Percentiles rank a stretch among this genome's conserved stretches.
These are phyloP conservation scores for Sebastes cheni DNA, from an alignment of 2,797 vertebrate genomes.

Conservation along the genomic window DNA sequence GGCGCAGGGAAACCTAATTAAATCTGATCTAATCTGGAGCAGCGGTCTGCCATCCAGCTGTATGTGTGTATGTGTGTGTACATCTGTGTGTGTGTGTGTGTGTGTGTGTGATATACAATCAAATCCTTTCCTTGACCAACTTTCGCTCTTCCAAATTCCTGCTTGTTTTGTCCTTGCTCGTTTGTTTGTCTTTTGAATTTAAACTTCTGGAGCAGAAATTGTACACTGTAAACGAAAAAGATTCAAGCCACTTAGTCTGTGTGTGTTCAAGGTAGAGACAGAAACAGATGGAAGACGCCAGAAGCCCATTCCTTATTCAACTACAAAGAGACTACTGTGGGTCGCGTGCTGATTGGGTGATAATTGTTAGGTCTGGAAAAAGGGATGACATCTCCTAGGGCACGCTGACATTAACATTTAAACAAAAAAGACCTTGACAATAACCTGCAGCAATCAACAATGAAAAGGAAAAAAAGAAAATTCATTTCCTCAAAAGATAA, in stretches of 20 bases:
- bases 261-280: conserved; percentile 39
- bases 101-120: conserved; percentile 45
- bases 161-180: conserved; percentile 55
- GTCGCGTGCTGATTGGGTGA: conserved; percentile 67
- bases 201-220: conserved; percentile 40
- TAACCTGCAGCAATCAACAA: conserved; percentile 39
- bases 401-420: conserved; percentile 50
- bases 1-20: conserved; percentile 78
- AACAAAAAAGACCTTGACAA: conserved; percentile 34
- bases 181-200: conserved; percentile 50
- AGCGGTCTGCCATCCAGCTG: conserved; percentile 80
- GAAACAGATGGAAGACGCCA: conserved; percentile 50
- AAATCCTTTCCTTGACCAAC: conserved; percentile 38
- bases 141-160: conserved; percentile 53
- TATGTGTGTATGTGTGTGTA: conserved; percentile 34
- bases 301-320: conserved; percentile 23
- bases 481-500: conserved; percentile 14
- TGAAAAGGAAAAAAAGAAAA: neutral
- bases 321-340: conserved; percentile 65
- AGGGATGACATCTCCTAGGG: conserved; percentile 46
- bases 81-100: neutral
- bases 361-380: conserved; percentile 63
- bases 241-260: conserved; percentile 31
- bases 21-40: conserved; percentile 84
- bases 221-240: conserved; percentile 32